Conservation (phyloP, 2,888 invertebrate genomes). For the Torymus tubicola region DNA sequence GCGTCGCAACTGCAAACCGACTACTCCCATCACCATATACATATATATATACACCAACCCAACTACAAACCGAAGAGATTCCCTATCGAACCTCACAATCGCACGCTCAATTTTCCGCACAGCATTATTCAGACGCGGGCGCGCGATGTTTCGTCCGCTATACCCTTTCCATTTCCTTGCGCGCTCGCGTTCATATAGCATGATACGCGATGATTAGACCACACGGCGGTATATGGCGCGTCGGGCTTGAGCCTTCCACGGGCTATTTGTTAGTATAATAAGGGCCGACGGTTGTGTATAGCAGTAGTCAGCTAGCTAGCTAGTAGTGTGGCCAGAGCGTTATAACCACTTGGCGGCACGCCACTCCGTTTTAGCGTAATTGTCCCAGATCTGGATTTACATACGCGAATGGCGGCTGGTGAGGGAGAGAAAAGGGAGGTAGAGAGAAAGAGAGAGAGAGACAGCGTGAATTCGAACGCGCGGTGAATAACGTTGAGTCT, state of each 20-base stretch:
- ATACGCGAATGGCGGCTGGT: constrained; percentile 62
- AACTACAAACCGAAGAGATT: no score
- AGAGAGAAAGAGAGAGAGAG: constrained; percentile 21
- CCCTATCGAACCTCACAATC: no score
- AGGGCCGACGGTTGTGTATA: constrained; percentile 64
- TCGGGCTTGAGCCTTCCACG: constrained; percentile 65
- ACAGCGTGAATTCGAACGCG: background rate
- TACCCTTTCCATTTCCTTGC: background rate
- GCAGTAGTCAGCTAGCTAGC: no score
- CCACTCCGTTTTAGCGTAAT: constrained; percentile 76
- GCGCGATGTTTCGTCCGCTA: background rate
- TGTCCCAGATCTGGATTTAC: constrained; percentile 75
- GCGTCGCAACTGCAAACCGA: no score
- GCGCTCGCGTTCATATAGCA: constrained; percentile 63
- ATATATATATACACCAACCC: no score
- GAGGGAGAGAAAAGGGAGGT: constrained; percentile 27
- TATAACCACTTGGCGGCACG: constrained; percentile 74
- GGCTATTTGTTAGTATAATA: constrained; percentile 77
- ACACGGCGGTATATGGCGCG: no score
- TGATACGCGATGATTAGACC: constrained; percentile 76
- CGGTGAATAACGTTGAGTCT: no score
- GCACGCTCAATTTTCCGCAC: constrained; percentile 40
- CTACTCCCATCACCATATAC: no score
- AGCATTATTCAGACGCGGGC: constrained; percentile 24
- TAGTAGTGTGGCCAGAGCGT: constrained; percentile 72